Evolutionary conservation across 2,888 invertebrate genomes (phyloP), one percentile per base, ranked within the genome.

Genomic region (Mimachlamys varia): DNA sequence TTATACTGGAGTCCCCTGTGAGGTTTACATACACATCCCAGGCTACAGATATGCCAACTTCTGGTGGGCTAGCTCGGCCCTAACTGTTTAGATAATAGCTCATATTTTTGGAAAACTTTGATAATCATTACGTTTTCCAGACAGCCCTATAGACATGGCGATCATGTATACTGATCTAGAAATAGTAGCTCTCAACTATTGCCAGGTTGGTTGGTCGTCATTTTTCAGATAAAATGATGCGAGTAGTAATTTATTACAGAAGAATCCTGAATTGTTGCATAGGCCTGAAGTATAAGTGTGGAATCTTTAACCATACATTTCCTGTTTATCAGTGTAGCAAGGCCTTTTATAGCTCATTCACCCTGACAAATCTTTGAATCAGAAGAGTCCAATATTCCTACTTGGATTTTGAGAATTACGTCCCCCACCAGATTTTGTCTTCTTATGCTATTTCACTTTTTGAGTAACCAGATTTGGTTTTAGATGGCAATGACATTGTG

Each of bases 81-180:
- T 76, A 76, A 27, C 76, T 76, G 76, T 76, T 76, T 76, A 76
- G 76, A 76, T 76, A 76, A 76, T 76, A 76, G 76, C 76, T 27
- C 33, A 76, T 76, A 76, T 76, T 76, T 76, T 76, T 33, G 33
- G 76, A 76, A 33, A 76, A 76, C 33, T 76, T 76, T 76, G 76
- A 76, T 76, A 76, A 33, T 33, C 33, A 7, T 76, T 76, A 76
- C 76, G 27, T 76, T 76, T 76, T 27, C 76, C 76, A 76, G 76
- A 33, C 76, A 76, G 76, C 33, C 33, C 33, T 76, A 62, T 76
- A 76, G 76, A 76, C 76, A 7, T 22, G 13, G 76, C 7, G 27
- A 13, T 33, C 76, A 12, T 27, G 62, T 53, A 53, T 53, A 12
- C 53, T 62, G 76, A 27, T 76, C 76, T 33, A 76, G 76, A 76